Conservation (phyloP, 2,888 invertebrate genomes). For the Argyra leucocephala region DNA sequence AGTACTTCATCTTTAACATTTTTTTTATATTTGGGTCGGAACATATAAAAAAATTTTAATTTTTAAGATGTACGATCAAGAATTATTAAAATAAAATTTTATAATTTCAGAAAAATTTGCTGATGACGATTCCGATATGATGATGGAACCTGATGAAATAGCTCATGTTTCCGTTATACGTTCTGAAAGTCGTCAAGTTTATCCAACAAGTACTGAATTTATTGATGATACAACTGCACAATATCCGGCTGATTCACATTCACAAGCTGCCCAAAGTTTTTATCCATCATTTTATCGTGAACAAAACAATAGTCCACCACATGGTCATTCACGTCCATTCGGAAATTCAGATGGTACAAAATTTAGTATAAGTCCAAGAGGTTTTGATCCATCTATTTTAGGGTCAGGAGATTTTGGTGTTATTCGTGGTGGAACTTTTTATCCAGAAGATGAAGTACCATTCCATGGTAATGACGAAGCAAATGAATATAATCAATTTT, state of each 20-base stretch:
- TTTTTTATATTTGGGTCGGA: too few relatives aligned
- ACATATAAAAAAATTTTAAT: too few relatives aligned
- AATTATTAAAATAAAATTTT: too few relatives aligned
- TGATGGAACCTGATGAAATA: constrained; percentile 43
- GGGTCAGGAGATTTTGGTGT: constrained; percentile 82
- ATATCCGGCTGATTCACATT: constrained; percentile 30
- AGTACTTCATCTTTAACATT: too few relatives aligned
- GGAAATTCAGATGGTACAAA: constrained; percentile 43
- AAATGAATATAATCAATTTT: constrained; percentile 51
- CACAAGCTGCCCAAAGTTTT: constrained; percentile 57
- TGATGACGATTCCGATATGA: constrained; percentile 42
- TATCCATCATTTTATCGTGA: constrained; percentile 66
- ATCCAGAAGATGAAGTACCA: constrained; percentile 61
- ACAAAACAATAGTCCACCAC: constrained; percentile 40
- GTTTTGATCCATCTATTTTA: constrained; percentile 54
- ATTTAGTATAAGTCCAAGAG: constrained; percentile 40
- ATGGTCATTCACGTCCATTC: constrained; percentile 54
- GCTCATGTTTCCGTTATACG: constrained; percentile 34
- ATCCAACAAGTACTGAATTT: constrained; percentile 23
- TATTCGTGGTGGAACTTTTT: constrained; percentile 77
- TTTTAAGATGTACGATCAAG: too few relatives aligned
- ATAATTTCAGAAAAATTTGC: constrained; percentile 34
- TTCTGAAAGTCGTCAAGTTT: constrained; percentile 38
- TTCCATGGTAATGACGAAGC: constrained; percentile 45
- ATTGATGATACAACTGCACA: constrained; percentile 14